Evolutionary conservation across 2,113 vertebrate genomes (phyloP).

Genomic region (Rallus limicola): DNA sequence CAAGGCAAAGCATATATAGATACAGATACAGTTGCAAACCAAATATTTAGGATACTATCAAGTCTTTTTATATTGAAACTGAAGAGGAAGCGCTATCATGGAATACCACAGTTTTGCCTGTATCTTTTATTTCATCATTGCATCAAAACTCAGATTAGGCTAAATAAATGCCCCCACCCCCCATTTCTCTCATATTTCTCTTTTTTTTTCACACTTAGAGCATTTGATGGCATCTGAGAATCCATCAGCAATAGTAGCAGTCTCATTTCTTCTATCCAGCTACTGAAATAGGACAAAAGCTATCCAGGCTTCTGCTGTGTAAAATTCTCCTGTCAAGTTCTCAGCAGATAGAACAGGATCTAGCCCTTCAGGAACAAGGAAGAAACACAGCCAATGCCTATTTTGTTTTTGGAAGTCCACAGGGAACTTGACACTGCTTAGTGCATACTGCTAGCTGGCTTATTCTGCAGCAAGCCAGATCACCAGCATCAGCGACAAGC

Average conservation of each 20-base stretch:
- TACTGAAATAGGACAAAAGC: neutral
- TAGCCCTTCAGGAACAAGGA: neutral
- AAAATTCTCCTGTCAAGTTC: neutral
- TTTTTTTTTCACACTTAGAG: rapidly evolving
- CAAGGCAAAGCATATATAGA: neutral
- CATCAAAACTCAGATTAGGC: neutral
- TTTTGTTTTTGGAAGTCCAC: neutral
- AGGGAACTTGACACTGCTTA: neutral
- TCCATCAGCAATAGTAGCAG: neutral
- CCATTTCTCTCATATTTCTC: neutral
- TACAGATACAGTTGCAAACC: neutral
- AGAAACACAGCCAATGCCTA: neutral
- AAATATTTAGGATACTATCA: neutral
- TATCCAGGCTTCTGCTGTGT: neutral
- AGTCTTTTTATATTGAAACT: neutral
- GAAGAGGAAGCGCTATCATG: neutral
- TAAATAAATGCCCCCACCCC: neutral
- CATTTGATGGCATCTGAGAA: neutral
- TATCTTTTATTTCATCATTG: neutral
- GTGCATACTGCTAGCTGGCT: neutral
- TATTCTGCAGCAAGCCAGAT: neutral
- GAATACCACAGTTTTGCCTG: neutral
- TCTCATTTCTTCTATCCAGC: neutral
- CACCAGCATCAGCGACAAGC: neutral
- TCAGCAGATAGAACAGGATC: neutral